Percentiles rank a stretch among this genome's conserved stretches.
phyloP scores from a whole-genome alignment of 1,140 invertebrate genomes.

The Penaeus chinensis region DNA sequence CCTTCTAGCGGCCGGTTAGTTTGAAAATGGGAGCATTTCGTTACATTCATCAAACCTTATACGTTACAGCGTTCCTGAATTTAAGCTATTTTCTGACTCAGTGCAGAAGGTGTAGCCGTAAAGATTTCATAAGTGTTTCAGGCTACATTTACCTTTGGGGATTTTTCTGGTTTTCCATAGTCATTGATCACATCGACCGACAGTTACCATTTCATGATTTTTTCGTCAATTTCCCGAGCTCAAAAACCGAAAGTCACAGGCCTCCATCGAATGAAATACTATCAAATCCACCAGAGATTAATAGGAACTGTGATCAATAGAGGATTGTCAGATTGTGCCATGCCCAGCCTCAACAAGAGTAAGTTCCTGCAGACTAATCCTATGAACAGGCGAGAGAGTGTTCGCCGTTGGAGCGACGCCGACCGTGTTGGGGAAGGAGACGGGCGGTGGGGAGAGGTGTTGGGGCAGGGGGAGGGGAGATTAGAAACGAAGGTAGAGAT shows the following conservation, averaged over 20 bases:
- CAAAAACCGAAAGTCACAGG: not conserved
- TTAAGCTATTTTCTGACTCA: conserved; percentile 60
- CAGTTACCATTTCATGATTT: conserved; percentile 39
- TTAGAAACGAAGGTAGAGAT: not conserved
- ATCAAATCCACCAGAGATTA: not conserved
- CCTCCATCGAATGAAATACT: not conserved
- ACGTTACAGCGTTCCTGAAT: conserved; percentile 61
- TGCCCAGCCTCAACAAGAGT: not conserved
- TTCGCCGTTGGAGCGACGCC: too few species aligned
- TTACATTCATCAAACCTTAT: conserved; percentile 62
- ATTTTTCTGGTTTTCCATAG: conserved; percentile 46
- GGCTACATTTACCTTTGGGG: conserved; percentile 49
- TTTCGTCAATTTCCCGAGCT: conserved; percentile 18
- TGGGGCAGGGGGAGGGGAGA: not conserved
- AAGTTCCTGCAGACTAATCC: too few species aligned
- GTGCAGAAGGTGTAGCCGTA: conserved; percentile 59
- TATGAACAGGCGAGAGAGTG: too few species aligned
- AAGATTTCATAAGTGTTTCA: conserved; percentile 61
- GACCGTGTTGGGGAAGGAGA: not conserved
- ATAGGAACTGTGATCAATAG: conserved; percentile 30
- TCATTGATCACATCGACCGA: conserved; percentile 14
- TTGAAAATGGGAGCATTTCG: conserved; percentile 61
- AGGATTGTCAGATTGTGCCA: not conserved
- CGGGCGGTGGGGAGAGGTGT: not conserved
- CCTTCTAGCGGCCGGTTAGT: conserved; percentile 59